Evolutionary conservation across 1,140 invertebrate species (phyloP).

Genomic region (Anadara kagoshimensis): DNA sequence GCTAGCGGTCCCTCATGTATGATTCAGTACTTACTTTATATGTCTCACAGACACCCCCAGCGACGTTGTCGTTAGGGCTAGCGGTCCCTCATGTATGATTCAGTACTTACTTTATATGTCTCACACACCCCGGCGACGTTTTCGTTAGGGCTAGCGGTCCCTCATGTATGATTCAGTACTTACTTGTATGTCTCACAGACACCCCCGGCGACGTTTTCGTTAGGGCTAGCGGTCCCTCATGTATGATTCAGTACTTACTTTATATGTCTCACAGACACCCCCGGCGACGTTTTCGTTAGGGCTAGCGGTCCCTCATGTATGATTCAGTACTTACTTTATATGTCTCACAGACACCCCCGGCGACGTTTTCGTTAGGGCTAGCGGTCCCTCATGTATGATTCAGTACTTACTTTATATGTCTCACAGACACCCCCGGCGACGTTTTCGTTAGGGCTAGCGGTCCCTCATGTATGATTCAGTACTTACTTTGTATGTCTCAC

Average conservation of each 20-base stretch:
- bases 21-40: slow-evolving; percentile 28
- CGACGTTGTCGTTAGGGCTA: slow-evolving; percentile 80
- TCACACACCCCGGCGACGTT: slow-evolving; percentile 99
- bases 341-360: slow-evolving; percentile 97
- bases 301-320: slow-evolving; percentile 90
- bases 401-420: slow-evolving; percentile 72
- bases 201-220: slow-evolving; percentile 90
- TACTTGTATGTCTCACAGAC: slow-evolving; percentile 90
- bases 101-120: slow-evolving; percentile 72
- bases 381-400: too few relatives aligned
- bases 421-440: slow-evolving; percentile 98
- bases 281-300: slow-evolving; percentile 86
- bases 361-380: slow-evolving; percentile 80
- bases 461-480: too few relatives aligned
- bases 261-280: slow-evolving; percentile 92
- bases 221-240: slow-evolving; percentile 85
- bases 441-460: slow-evolving; percentile 79
- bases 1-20: slow-evolving; percentile 90
- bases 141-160: slow-evolving; percentile 82
- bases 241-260: too few relatives aligned
- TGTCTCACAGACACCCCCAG: slow-evolving; percentile 97
- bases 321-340: slow-evolving; percentile 28
- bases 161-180: too few relatives aligned
- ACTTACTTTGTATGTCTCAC: slow-evolving; percentile 81
- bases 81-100: too few relatives aligned